phyloP scores from a whole-genome alignment of 2,113 vertebrate genomes.

The Amphilophus citrinellus region DNA sequence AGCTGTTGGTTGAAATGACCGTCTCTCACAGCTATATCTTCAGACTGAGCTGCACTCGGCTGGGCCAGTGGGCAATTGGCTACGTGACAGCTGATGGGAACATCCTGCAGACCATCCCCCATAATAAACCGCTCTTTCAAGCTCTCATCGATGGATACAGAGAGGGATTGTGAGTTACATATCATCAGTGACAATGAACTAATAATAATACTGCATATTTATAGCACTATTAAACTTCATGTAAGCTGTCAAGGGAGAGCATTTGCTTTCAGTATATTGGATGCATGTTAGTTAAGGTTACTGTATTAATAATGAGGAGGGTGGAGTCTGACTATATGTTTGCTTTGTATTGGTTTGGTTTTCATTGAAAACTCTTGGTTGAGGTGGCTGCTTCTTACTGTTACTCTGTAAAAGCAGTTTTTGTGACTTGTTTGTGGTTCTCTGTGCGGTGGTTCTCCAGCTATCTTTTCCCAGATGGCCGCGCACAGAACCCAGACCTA shows the following conservation, averaged over 20 bases:
- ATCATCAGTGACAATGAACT: neutral
- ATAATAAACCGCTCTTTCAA: slow-evolving; percentile 99
- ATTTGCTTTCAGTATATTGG: neutral
- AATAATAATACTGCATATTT: neutral
- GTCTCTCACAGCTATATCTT: slow-evolving; percentile 91
- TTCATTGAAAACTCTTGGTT: neutral
- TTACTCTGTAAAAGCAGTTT: neutral
- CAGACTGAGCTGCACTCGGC: slow-evolving; percentile 94
- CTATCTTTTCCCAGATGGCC: slow-evolving; percentile 97
- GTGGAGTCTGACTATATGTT: neutral
- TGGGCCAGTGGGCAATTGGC: slow-evolving; percentile 98
- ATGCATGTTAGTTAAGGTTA: neutral
- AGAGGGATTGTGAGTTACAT: slow-evolving; percentile 96
- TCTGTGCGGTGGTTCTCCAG: slow-evolving; percentile 59
- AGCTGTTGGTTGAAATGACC: neutral
- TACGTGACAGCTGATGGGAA: slow-evolving; percentile 98
- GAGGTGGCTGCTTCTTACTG: neutral
- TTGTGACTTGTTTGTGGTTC: neutral
- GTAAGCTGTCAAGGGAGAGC: neutral
- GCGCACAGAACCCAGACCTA: slow-evolving; percentile 96
- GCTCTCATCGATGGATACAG: slow-evolving; percentile 98
- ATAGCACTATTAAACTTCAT: neutral
- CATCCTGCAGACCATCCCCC: slow-evolving; percentile 98
- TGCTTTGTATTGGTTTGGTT: neutral
- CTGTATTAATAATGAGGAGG: neutral